Base-by-base conservation (phyloP, 2,797 vertebrate species). In the Dipus sagitta region DNA sequence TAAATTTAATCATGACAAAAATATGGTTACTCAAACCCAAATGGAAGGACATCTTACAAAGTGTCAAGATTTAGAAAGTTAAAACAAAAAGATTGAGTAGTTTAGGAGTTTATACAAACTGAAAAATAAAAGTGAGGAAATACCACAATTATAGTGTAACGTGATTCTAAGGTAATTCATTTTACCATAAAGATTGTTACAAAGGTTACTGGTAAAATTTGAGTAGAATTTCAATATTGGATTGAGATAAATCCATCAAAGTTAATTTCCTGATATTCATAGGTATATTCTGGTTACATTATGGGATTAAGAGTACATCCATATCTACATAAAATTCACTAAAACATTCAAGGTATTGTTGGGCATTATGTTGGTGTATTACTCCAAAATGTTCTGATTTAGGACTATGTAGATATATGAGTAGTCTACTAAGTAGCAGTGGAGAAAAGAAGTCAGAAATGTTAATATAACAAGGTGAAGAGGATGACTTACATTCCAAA, bases 301-400 rank as follows among this genome's bases (percentile, higher is more conserved):
- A 62, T 80, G 18, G n/a, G 3, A 21, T 32, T 72, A 68, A 74
- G 58, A 92, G 14, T 75, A 70, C n/a, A 12, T 80, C 2, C 28
- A 79, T 85, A 26, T 38, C 88, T 85, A 6, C 42, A 71, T 67
- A 82, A 90, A 83, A 93, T 78, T 47, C 24, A 64, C n/a, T 60
- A 78, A 88, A 92, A 90, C n/a, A 82, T 28, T 83, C 21, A 52
- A 24, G 15, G 24, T 24, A 0, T 76, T 4, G 60, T 79, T 10
- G 15, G 11, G 23, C 12, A 58, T 74, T 6, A 34, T 1, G 1
- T 65, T 89, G 81, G 18, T 11, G 67, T 70, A 62, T 80, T 54
- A 80, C 26, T 92, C 6, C 79, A 17, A 54, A 76, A 47, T 64
- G 6, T 21, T 76, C 6, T 28, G 54, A 60, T 70, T 2, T 83